Evolutionary conservation across 1,140 invertebrate genomes (phyloP), one percentile per base, ranked within the genome.

Genomic region (Drosophila ficusphila): DNA sequence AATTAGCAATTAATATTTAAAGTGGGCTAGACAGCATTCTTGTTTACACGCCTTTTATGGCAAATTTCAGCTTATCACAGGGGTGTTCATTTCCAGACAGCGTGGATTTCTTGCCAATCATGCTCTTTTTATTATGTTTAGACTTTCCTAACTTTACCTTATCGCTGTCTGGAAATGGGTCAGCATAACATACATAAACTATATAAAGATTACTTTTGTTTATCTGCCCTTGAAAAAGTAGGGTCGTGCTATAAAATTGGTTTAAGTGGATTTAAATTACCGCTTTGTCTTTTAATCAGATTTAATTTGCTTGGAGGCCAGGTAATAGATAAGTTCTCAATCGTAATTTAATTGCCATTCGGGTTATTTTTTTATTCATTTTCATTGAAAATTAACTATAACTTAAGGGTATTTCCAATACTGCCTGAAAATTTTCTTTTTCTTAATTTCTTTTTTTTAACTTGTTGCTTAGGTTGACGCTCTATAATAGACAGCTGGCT

Each of bases 1-100:
- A 58, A 68, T 86, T 69, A 72, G 53, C 51, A 46, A 42, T 57
- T 68, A 49, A 69, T 76, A 81, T 79, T 81, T 58, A 54, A 77
- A 75, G 58, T 53, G 19, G 68, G 53, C 39, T 49, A 34, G 51
- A 78, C 73, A 14, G 69, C 72, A 85, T 81, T 88, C 54, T 89
- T 69, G 33, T 16, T 8, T 16, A 33, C 14, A 6, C 8, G 3
- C 67, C 48, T 31, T 69, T 29, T 53, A 67, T 8, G 33, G 29
- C 21, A n/a, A 6, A 6, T 39, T 11, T 18, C 9, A n/a, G 9
- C 21, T 51, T 53, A 27, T 27, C 14, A 8, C 14, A 5, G 16
- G 23, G 8, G 3, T 34, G n/a, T 16, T 14, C 2, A 5, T 16
- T 16, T 23, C 11, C 38, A 41, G 38, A 41, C 18, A 41, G 5